Conservation (phyloP, 1,140 invertebrate genomes). For the Lucilia sericata region DNA sequence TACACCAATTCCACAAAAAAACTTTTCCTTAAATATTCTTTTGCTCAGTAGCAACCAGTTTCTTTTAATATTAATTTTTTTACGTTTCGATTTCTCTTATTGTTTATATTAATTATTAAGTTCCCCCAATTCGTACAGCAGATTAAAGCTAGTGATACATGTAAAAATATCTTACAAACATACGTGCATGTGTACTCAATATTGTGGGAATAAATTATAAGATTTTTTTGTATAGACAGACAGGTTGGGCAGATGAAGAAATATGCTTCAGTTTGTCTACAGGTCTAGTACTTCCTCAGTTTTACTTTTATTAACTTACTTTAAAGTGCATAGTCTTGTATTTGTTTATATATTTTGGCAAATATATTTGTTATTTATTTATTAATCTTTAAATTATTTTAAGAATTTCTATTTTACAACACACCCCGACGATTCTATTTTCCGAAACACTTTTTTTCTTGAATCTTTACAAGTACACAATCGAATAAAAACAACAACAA, state of each 20-base stretch:
- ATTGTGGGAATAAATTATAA: not conserved
- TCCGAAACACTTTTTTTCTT: not conserved
- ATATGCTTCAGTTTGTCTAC: not conserved
- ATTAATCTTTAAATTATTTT: not conserved
- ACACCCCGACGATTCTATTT: not conserved
- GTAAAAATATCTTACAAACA: not conserved
- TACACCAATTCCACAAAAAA: not conserved
- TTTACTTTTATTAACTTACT: not conserved
- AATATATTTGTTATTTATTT: not conserved
- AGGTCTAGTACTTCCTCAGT: not conserved
- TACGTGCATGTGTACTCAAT: constrained; percentile 5
- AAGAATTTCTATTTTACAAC: not conserved
- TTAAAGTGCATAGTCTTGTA: no score
- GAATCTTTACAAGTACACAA: not conserved
- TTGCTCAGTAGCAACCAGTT: not conserved
- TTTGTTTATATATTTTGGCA: no score
- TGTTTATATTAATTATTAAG: constrained; percentile 13
- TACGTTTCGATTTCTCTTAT: not conserved
- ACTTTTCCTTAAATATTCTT: not conserved
- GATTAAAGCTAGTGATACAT: not conserved
- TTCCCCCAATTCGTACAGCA: not conserved
- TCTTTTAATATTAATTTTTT: not conserved
- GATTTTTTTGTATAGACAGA: not conserved
- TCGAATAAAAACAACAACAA: not conserved
- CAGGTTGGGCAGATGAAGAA: not conserved